A percentile compares a stretch with the other conserved stretches of the same genome.
These are phyloP conservation scores for Rhamnusium bicolor DNA, from an alignment of 2,888 invertebrate genomes.

Conservation along the genomic window DNA sequence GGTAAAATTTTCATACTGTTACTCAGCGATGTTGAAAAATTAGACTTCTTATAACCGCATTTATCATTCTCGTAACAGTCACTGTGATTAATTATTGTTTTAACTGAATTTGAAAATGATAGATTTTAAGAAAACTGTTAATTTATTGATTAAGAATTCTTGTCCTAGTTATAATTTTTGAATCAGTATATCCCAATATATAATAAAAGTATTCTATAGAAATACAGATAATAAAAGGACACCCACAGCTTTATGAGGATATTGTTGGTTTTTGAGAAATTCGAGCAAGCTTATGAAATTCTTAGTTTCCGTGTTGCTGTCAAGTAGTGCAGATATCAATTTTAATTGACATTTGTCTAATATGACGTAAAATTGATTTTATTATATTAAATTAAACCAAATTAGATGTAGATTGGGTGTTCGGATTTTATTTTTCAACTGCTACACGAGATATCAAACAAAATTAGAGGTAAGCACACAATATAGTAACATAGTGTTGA, in stretches of 20 bases:
- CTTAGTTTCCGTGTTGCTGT: neutral
- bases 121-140: neutral
- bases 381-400: too few relatives aligned
- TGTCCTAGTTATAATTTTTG: neutral
- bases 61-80: constrained; percentile 37
- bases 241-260: constrained; percentile 31
- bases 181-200: neutral
- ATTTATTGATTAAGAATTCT: too few relatives aligned
- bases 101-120: neutral
- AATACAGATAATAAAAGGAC: constrained; percentile 22
- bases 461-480: too few relatives aligned
- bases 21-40: constrained; percentile 33
- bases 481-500: too few relatives aligned
- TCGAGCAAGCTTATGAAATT: neutral
- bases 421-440: too few relatives aligned
- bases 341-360: too few relatives aligned
- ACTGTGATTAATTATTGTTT: constrained; percentile 37
- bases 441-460: too few relatives aligned
- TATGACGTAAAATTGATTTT: too few relatives aligned
- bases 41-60: constrained; percentile 32
- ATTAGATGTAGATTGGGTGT: too few relatives aligned
- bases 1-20: constrained; percentile 47
- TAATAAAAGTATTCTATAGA: neutral
- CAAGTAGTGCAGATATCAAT: neutral
- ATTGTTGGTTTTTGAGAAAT: constrained; percentile 12